These are phyloP conservation scores for Castor canadensis DNA, from an alignment of 2,113 vertebrate genomes.

Conservation along the genomic window DNA sequence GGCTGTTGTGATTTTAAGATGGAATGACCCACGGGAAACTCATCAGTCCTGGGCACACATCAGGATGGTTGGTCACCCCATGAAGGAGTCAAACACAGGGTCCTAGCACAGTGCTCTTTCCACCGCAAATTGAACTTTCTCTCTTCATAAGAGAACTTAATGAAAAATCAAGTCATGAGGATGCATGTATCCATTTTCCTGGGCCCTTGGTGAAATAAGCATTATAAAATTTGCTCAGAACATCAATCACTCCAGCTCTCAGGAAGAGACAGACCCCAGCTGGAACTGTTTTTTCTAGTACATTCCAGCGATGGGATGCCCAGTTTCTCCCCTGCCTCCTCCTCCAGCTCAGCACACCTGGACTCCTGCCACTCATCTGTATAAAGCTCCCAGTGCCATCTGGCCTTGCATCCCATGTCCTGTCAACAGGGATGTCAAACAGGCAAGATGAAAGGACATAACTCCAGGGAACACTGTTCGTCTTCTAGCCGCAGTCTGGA, in stretches of 20 bases:
- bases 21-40: not conserved
- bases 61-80: not conserved
- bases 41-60: not conserved
- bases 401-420: conserved; percentile 58
- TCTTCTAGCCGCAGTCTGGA: conserved; percentile 35
- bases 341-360: conserved; percentile 63
- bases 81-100: not conserved
- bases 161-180: conserved; percentile 51
- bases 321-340: not conserved
- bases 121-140: not conserved
- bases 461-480: conserved; percentile 53
- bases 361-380: conserved; percentile 67
- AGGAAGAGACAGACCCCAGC: conserved; percentile 65
- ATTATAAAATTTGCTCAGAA: conserved; percentile 43
- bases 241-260: conserved; percentile 61
- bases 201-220: not conserved
- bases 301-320: conserved; percentile 48
- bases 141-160: not conserved
- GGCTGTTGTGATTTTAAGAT: not conserved
- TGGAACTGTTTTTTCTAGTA: conserved; percentile 54
- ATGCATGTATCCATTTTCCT: not conserved
- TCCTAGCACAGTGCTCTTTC: not conserved
- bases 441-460: conserved; percentile 70
- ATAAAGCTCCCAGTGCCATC: conserved; percentile 55
- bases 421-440: conserved; percentile 75